Percentiles rank a stretch among this genome's conserved stretches.
These are phyloP conservation scores for Morone saxatilis DNA, from an alignment of 2,113 vertebrate genomes.

Conservation along the genomic window DNA sequence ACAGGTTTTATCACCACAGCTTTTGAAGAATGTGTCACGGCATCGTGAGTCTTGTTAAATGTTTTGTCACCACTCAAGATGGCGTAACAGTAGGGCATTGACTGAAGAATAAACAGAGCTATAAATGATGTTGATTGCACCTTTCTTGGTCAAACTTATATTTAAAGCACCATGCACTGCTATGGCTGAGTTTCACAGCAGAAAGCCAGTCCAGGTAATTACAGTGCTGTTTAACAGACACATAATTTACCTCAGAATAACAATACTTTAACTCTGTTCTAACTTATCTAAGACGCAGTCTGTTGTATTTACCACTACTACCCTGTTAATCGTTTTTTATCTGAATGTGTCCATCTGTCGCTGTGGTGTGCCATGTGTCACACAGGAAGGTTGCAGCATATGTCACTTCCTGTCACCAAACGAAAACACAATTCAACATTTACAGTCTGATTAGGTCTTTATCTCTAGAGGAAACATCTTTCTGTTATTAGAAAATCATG, in stretches of 20 bases:
- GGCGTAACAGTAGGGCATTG: too few relatives aligned
- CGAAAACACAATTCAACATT: slow-evolving; percentile 11
- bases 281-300: background rate
- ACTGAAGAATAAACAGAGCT: background rate
- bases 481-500: background rate
- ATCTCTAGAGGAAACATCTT: background rate
- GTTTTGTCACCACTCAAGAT: background rate
- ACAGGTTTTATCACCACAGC: slow-evolving; percentile 15
- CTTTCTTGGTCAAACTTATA: background rate
- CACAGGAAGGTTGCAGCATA: slow-evolving; percentile 67
- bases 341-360: slow-evolving; percentile 46
- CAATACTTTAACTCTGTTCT: slow-evolving; percentile 24
- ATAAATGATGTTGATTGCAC: background rate
- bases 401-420: slow-evolving; percentile 70
- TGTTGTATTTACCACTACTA: background rate
- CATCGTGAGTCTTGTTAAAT: background rate
- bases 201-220: slow-evolving; percentile 28
- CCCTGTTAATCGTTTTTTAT: slow-evolving; percentile 29
- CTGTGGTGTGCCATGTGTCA: slow-evolving; percentile 48
- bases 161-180: background rate
- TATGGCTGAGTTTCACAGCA: slow-evolving; percentile 17
- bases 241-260: slow-evolving; percentile 44
- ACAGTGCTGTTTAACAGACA: slow-evolving; percentile 35
- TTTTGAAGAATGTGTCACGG: background rate
- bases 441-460: background rate